A percentile compares a stretch with the other conserved stretches of the same genome.
Evolutionary conservation across 2,888 invertebrate genomes (phyloP).

Genomic region (Nomada goodeniana): DNA sequence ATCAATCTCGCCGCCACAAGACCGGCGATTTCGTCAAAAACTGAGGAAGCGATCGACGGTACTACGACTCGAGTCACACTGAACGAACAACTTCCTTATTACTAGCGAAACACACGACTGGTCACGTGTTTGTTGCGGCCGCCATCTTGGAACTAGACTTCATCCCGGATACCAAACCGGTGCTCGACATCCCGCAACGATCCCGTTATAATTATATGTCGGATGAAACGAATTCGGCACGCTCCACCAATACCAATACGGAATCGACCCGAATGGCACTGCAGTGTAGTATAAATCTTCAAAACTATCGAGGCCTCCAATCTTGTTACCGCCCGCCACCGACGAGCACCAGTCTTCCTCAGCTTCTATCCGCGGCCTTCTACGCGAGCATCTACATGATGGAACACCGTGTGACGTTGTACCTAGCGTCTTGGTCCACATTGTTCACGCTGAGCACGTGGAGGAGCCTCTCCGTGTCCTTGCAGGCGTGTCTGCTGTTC

Average conservation of each 20-base stretch:
- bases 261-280: neutral
- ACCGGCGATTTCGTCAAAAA: conserved; percentile 19
- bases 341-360: conserved; percentile 18
- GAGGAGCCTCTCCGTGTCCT: conserved; percentile 82
- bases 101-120: conserved; percentile 16
- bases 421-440: conserved; percentile 83
- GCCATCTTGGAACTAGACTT: conserved; percentile 10
- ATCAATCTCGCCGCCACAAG: neutral
- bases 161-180: neutral
- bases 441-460: conserved; percentile 82
- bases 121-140: conserved; percentile 1
- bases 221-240: no score
- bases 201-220: neutral
- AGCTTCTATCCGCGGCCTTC: conserved; percentile 17
- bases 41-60: conserved; percentile 40
- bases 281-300: neutral
- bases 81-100: conserved; percentile 45
- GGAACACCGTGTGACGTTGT: conserved; percentile 82
- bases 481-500: conserved; percentile 74
- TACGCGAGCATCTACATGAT: conserved; percentile 77
- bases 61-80: conserved; percentile 39
- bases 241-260: neutral
- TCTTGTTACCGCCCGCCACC: neutral
- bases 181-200: conserved; percentile 16
- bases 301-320: neutral